phyloP scores from a whole-genome alignment of 37 sponge, comb jelly and placozoan species.

The Cladorhizidae sp. region DNA sequence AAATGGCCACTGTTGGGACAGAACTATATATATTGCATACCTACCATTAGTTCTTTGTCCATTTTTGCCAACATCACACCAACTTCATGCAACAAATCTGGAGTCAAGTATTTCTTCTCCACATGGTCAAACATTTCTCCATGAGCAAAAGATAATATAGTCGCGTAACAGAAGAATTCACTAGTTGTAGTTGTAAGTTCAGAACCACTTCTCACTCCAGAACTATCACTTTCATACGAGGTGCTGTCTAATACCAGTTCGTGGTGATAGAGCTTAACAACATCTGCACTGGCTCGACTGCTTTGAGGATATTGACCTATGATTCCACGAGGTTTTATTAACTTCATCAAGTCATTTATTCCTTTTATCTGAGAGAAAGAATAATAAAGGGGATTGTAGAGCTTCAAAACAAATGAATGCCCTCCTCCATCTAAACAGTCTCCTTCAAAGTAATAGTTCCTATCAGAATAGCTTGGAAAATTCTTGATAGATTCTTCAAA shows the following conservation, averaged over 20 bases:
- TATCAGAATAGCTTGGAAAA: constrained; percentile 55
- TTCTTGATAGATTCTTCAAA: constrained; percentile 18
- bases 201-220: neutral
- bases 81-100: neutral
- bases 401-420: constrained; percentile 11
- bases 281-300: constrained; percentile 5
- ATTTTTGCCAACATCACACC: neutral
- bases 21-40: neutral
- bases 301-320: neutral
- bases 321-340: constrained; percentile 9
- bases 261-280: neutral
- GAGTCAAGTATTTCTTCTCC: constrained; percentile 8
- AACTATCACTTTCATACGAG: neutral
- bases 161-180: neutral
- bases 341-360: constrained; percentile 21
- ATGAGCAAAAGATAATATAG: neutral
- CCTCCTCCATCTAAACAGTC: neutral
- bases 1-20: too few species aligned
- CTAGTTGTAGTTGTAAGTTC: neutral
- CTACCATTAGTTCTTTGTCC: constrained; percentile 1
- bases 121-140: constrained; percentile 16
- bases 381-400: constrained; percentile 4
- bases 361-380: constrained; percentile 22
- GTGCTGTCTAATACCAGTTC: neutral
- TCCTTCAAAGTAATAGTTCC: constrained; percentile 58